Evolutionary conservation across 92 coral and sea anemone species (phyloP), one percentile per base, ranked within the genome.

Genomic region (Actinernus sp.): DNA sequence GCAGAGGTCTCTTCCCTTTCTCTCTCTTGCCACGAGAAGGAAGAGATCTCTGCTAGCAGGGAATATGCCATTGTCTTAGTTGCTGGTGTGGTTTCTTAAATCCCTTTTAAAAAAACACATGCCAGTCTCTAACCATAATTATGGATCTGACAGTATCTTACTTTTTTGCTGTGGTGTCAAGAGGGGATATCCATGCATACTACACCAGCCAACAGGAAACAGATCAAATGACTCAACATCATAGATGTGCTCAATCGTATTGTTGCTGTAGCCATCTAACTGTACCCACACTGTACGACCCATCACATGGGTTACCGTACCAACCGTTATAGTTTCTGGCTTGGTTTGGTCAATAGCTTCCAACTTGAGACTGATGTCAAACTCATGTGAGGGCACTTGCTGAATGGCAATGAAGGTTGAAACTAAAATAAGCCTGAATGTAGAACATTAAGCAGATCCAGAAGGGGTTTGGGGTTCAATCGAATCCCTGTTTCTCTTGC

Each of bases 191-290:
- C 97, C 97, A 18, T 90, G 75, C 49, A 74, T 81, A 64, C 97
- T 82, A n/a, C 97, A 78, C 97, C 97, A 90, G 4, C 93, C 93
- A 30, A 83, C 89, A 12, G 97, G 97, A 26, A 80, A 90, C 22
- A 90, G 55, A 31, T 90, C 78, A 37, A 49, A 77, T 19, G 97
- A 90, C 63, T 86, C 86, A 67, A 86, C 71, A 37, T 90, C 93
- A 40, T 90, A 90, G 40, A 90, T 90, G 12, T 90, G 93, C 66
- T 90, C 97, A 18, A 90, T 80, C 13, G 85, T 56, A 30, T 87
- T 75, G 25, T 79, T 66, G 31, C 66, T 83, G 28, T 81, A 86
- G 9, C 92, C 97, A 48, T 90, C 87, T 50, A 90, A 61, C 31
- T 73, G 69, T 0, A 90, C 74, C 97, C 97, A 90, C 58, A 90